Evolutionary conservation across 2,888 invertebrate species (phyloP).

Genomic region (Herminia tarsipennalis): DNA sequence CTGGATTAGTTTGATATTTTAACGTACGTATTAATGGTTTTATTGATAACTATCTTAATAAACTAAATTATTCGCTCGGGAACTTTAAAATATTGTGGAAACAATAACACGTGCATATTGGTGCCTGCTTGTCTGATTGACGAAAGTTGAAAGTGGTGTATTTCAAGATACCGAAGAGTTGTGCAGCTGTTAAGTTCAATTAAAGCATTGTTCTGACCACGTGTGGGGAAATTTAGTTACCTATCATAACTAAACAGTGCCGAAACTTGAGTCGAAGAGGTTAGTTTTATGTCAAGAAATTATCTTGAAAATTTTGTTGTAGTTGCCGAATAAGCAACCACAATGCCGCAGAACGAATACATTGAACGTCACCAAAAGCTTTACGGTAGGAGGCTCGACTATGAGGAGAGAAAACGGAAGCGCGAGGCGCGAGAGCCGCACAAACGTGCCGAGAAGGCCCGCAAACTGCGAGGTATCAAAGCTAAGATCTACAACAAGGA

Average conservation of each 20-base stretch:
- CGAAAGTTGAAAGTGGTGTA: slow-evolving; percentile 12
- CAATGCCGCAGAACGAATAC: slow-evolving; percentile 99
- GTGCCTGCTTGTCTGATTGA: slow-evolving; percentile 9
- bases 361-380: slow-evolving; percentile 99
- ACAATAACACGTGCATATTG: slow-evolving; percentile 32
- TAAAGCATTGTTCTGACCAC: neutral
- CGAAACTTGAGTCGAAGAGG: slow-evolving; percentile 27
- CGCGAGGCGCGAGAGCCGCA: slow-evolving; percentile 97
- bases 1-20: slow-evolving; percentile 14
- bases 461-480: slow-evolving; percentile 96
- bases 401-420: slow-evolving; percentile 98
- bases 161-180: slow-evolving; percentile 7
- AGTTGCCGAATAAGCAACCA: slow-evolving; percentile 84
- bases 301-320: slow-evolving; percentile 77
- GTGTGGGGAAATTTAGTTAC: neutral
- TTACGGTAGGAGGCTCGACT: slow-evolving; percentile 97
- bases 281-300: slow-evolving; percentile 30
- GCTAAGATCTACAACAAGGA: slow-evolving; percentile 99
- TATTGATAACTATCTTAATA: slow-evolving; percentile 1
- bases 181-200: neutral
- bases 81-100: slow-evolving; percentile 9
- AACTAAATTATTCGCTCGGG: slow-evolving; percentile 1
- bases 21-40: slow-evolving; percentile 13
- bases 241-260: neutral
- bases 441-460: slow-evolving; percentile 95